phyloP scores from a whole-genome alignment of 2,797 vertebrate species.

The Poliocrania exsul region DNA sequence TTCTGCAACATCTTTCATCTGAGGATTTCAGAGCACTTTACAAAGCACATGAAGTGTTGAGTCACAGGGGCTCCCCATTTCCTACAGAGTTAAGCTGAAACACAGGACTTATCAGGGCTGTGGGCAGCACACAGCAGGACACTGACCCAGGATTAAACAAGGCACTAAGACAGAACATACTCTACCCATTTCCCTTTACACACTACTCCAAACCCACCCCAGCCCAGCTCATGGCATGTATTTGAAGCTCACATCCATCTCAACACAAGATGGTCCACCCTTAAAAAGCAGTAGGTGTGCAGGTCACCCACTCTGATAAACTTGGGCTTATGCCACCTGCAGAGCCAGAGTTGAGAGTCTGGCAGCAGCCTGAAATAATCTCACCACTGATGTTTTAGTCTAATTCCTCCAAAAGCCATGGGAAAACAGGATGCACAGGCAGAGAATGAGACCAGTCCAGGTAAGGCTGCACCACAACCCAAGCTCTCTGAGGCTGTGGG shows the following conservation, averaged over 20 bases:
- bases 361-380: not conserved
- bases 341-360: not conserved
- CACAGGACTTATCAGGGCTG: not conserved
- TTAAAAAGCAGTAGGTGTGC: not conserved
- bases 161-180: not conserved
- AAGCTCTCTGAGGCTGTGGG: not conserved
- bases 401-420: not conserved
- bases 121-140: not conserved
- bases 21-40: accelerated
- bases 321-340: accelerated
- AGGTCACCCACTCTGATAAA: not conserved
- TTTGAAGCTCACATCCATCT: not conserved
- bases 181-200: not conserved
- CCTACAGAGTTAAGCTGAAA: not conserved
- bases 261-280: accelerated
- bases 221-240: not conserved
- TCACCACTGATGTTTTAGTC: not conserved
- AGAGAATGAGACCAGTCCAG: not conserved
- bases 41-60: not conserved
- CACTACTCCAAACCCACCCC: not conserved
- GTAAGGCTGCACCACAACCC: not conserved
- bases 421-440: not conserved
- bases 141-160: not conserved
- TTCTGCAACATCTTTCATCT: not conserved
- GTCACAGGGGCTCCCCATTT: not conserved